These are phyloP conservation scores for Monopis laevigella DNA, from an alignment of 2,888 invertebrate genomes.

Conservation along the genomic window DNA sequence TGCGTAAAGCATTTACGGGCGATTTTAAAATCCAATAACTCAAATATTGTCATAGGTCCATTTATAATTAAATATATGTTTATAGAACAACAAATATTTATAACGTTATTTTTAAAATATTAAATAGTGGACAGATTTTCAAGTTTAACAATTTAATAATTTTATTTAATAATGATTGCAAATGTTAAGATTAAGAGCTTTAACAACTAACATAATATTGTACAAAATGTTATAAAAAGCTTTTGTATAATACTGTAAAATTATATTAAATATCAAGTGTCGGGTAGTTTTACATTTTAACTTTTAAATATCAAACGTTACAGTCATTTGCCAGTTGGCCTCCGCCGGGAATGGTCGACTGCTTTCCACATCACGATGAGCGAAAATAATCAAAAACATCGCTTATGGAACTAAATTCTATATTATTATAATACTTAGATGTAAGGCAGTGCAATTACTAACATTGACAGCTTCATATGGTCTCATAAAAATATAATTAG, in stretches of 20 bases:
- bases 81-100: too few species aligned
- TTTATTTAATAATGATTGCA: too few species aligned
- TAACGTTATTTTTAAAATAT: too few species aligned
- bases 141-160: too few species aligned
- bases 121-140: neutral
- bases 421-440: constrained; percentile 36
- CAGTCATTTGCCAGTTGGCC: constrained; percentile 14
- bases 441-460: constrained; percentile 55
- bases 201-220: constrained; percentile 31
- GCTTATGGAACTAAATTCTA: neutral
- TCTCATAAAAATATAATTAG: constrained; percentile 20
- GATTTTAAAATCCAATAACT: too few species aligned
- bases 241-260: constrained; percentile 32
- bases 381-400: neutral
- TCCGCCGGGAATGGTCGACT: constrained; percentile 1
- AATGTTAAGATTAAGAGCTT: too few species aligned
- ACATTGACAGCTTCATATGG: constrained; percentile 34
- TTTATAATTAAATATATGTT: too few species aligned
- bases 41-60: too few species aligned
- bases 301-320: constrained; percentile 33
- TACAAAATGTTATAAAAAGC: constrained; percentile 51
- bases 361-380: neutral
- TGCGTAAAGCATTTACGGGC: too few species aligned
- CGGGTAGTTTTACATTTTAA: too few species aligned
- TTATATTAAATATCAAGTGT: constrained; percentile 21